Evolutionary conservation across 2,797 vertebrate species (phyloP), one percentile per base, ranked within the genome.

Genomic region (Hippocampus kuda): DNA sequence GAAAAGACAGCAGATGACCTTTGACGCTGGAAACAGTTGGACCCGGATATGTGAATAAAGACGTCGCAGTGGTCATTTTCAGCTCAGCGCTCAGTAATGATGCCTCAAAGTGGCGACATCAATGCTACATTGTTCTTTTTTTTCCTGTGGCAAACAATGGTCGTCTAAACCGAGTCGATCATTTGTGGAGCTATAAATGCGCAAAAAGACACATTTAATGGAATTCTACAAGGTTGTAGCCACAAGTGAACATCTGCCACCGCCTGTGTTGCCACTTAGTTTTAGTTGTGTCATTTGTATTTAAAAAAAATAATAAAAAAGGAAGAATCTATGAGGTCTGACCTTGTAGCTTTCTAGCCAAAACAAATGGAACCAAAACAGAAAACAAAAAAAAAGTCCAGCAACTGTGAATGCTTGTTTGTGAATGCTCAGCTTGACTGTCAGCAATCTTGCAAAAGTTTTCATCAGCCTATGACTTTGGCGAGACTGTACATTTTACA

Each of bases 1-100:
- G 78, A 84, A 81, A 67, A 79, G 77, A 82, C 80, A 87, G 79
- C 83, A 73, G 73, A 78, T 88, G 87, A 89, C 87, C 89, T 88
- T 86, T 87, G 83, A 79, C 88, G 74, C 71, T 66, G 73, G 86
- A 88, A 88, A 83, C 81, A 82, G 84, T 87, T 81, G 84, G 83
- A 79, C 79, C 73, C 49, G 75, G 75, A 77, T 80, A 77, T 78
- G 79, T 86, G 83, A 84, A 83, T 83, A 75, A 84, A 79, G 72
- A 71, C 65, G 34, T 48, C 13, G 53, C 70, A 67, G 72, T 70
- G 70, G 66, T 77, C 84, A 61, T n/a, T 8, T 46, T 51, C 60
- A 48, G 24, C 75, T 77, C 24, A 49, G 75, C 72, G 64, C 65
- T 66, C 26, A 68, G 75, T 73, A 56, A 67, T 59, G 49, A 62